phyloP scores from a whole-genome alignment of 1,140 invertebrate species.

The Psix sp. region DNA sequence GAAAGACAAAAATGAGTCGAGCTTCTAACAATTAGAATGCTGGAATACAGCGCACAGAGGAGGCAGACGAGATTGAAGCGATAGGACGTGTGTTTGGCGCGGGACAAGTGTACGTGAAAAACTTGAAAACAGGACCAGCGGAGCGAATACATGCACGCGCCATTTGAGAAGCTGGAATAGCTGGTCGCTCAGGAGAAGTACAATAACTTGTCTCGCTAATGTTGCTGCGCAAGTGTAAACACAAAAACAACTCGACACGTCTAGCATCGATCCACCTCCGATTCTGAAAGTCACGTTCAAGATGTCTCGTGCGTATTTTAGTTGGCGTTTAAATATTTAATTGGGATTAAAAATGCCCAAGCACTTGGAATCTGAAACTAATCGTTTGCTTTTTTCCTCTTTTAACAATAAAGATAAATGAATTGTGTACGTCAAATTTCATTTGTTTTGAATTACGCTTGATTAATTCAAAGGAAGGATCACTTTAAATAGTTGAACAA shows the following conservation, averaged over 20 bases:
- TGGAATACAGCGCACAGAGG: slow-evolving; percentile 6
- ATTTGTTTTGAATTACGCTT: too few species aligned
- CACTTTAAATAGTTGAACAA: too few species aligned
- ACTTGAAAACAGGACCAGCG: neutral
- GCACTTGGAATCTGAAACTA: too few species aligned
- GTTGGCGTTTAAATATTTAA: too few species aligned
- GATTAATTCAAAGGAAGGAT: too few species aligned
- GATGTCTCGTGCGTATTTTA: too few species aligned
- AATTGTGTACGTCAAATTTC: too few species aligned
- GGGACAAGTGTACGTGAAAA: slow-evolving; percentile 36
- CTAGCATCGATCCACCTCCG: slow-evolving; percentile 44
- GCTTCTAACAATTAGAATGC: slow-evolving; percentile 27
- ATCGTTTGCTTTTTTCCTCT: too few species aligned
- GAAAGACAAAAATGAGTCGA: slow-evolving; percentile 28
- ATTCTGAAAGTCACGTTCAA: slow-evolving; percentile 42
- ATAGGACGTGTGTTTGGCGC: slow-evolving; percentile 8
- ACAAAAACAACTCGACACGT: slow-evolving; percentile 40
- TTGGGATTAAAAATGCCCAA: too few species aligned
- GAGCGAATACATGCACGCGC: slow-evolving; percentile 15
- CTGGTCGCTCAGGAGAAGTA: slow-evolving; percentile 16
- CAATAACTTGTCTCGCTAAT: slow-evolving; percentile 37
- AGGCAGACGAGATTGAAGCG: slow-evolving; percentile 8
- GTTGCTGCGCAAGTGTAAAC: slow-evolving; percentile 55
- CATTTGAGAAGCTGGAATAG: slow-evolving; percentile 22
- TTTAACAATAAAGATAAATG: too few species aligned